Conservation (phyloP, 2,888 invertebrate species). For the Hyles lineata region DNA sequence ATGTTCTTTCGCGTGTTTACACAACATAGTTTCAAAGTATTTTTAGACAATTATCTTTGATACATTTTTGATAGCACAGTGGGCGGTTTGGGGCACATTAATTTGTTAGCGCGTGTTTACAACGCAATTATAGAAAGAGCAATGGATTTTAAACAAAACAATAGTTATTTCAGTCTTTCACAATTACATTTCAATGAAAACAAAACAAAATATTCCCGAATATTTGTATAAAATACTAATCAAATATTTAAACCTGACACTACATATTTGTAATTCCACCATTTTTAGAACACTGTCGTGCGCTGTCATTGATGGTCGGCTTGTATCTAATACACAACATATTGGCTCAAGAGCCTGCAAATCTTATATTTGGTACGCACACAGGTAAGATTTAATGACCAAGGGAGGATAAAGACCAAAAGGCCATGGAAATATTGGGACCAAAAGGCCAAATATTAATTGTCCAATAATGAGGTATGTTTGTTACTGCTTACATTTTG, state of each 20-base stretch:
- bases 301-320: background rate
- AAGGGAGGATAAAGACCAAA: too few relatives aligned
- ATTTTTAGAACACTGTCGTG: background rate
- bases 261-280: too few relatives aligned
- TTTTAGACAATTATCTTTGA: background rate
- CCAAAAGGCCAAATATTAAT: too few relatives aligned
- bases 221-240: too few relatives aligned
- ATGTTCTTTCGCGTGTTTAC: too few relatives aligned
- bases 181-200: too few relatives aligned
- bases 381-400: too few relatives aligned
- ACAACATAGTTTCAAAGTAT: background rate
- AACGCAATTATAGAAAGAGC: background rate
- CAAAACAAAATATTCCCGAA: too few relatives aligned
- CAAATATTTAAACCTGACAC: too few relatives aligned
- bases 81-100: background rate
- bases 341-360: background rate
- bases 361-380: too few relatives aligned
- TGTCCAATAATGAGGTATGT: background rate
- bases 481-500: background rate
- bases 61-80: background rate
- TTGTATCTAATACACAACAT: background rate
- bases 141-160: background rate
- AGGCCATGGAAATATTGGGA: too few relatives aligned
- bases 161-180: background rate
- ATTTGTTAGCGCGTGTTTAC: background rate